Conservation (phyloP, 2,113 vertebrate genomes). For the Odontophorus gujanensis region DNA sequence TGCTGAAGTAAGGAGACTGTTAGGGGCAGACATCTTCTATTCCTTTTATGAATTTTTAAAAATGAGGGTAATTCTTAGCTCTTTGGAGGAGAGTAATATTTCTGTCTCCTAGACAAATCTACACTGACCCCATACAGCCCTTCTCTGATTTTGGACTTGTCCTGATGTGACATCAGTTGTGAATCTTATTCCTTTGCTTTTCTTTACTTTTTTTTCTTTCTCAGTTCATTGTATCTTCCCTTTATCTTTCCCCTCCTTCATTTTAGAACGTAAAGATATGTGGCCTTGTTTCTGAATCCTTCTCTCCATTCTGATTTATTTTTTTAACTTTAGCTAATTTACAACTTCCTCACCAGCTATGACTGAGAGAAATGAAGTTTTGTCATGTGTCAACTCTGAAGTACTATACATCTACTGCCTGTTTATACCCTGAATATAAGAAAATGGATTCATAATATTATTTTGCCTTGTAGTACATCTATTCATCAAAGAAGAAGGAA, state of each 20-base stretch:
- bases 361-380: not conserved
- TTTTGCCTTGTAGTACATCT: not conserved
- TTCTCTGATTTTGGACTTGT: not conserved
- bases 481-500: not conserved
- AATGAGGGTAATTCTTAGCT: not conserved
- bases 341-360: not conserved
- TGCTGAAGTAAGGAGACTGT: not conserved
- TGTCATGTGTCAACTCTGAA: not conserved
- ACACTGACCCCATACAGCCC: not conserved
- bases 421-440: not conserved
- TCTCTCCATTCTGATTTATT: not conserved
- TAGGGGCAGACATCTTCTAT: not conserved
- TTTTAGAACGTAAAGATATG: not conserved
- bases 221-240: not conserved
- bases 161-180: not conserved
- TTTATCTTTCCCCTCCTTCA: not conserved
- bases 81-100: not conserved
- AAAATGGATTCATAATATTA: not conserved
- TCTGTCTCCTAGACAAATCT: not conserved
- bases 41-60: not conserved
- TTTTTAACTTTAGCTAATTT: not conserved
- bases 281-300: not conserved
- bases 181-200: not conserved
- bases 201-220: not conserved
- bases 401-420: not conserved